Evolutionary conservation across 2,797 vertebrate genomes (phyloP).

Genomic region (Cyclura pinguis): DNA sequence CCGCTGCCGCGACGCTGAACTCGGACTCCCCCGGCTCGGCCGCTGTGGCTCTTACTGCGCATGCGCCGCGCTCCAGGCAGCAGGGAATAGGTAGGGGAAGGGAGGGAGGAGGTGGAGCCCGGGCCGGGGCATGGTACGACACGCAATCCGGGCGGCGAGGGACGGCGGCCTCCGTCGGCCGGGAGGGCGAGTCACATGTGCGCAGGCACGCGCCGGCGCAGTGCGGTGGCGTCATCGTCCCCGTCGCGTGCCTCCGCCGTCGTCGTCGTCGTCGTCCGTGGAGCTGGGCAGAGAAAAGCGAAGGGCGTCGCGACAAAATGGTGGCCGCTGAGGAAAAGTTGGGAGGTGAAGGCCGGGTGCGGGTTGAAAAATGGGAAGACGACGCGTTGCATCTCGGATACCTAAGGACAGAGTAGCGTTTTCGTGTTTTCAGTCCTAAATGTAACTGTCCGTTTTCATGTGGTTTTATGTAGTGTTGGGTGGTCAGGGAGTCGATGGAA

Average conservation of each 20-base stretch:
- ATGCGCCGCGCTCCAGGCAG: constrained; percentile 47
- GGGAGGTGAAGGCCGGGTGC: not conserved
- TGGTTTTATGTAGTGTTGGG: too few species aligned
- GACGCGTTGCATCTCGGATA: too few species aligned
- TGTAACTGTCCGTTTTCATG: not conserved
- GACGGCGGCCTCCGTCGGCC: not conserved
- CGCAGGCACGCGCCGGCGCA: not conserved
- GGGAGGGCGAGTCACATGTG: not conserved
- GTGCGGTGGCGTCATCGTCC: not conserved
- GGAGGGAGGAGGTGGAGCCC: not conserved
- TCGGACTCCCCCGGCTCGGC: constrained; percentile 62
- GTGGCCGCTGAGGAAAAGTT: fast-evolving
- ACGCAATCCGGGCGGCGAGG: not conserved
- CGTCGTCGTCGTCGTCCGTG: not conserved
- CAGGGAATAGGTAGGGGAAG: not conserved
- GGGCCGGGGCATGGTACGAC: constrained; percentile 1
- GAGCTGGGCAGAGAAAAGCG: not conserved
- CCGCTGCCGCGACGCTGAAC: constrained; percentile 52
- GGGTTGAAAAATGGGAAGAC: too few species aligned
- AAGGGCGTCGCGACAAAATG: constrained; percentile 11
- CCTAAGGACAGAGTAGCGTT: not conserved
- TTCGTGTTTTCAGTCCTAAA: not conserved
- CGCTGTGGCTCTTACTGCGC: constrained; percentile 56
- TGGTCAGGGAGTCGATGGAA: not conserved
- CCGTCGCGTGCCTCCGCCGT: not conserved